Percentiles rank a stretch among this genome's conserved stretches.
These are phyloP conservation scores for Tamias sibiricus DNA, from an alignment of 2,113 vertebrate genomes.

Conservation along the genomic window DNA sequence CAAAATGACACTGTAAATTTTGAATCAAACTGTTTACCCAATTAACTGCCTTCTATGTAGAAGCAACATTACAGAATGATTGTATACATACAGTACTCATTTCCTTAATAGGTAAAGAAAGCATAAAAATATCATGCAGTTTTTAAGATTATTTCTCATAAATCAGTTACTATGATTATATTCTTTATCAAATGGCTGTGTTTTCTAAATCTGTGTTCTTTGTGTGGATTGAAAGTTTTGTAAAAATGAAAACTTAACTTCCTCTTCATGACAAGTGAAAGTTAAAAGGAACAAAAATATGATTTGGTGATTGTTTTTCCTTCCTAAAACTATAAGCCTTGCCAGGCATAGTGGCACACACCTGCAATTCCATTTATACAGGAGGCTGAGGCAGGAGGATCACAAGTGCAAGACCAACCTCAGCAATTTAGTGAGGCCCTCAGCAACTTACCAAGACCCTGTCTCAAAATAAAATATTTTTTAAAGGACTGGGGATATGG, in stretches of 20 bases:
- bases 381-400: no score
- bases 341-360: no score
- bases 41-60: not conserved
- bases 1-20: slow-evolving; percentile 11
- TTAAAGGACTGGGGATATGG: no score
- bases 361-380: no score
- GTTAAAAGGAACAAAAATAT: slow-evolving; percentile 28
- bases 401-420: no score
- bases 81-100: not conserved
- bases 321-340: not conserved
- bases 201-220: slow-evolving; percentile 33
- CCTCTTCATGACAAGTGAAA: slow-evolving; percentile 10
- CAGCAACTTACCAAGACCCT: no score
- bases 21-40: not conserved
- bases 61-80: no score
- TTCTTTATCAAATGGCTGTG: not conserved
- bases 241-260: slow-evolving; percentile 57
- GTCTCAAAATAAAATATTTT: no score
- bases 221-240: not conserved
- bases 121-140: not conserved
- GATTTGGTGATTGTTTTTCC: slow-evolving; percentile 24
- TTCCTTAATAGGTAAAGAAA: slow-evolving; percentile 43
- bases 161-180: not conserved
- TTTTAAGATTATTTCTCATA: slow-evolving; percentile 17
- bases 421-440: no score